Evolutionary conservation across 2,888 invertebrate species (phyloP), one percentile per base, ranked within the genome.

Genomic region (Nycteola revayana): DNA sequence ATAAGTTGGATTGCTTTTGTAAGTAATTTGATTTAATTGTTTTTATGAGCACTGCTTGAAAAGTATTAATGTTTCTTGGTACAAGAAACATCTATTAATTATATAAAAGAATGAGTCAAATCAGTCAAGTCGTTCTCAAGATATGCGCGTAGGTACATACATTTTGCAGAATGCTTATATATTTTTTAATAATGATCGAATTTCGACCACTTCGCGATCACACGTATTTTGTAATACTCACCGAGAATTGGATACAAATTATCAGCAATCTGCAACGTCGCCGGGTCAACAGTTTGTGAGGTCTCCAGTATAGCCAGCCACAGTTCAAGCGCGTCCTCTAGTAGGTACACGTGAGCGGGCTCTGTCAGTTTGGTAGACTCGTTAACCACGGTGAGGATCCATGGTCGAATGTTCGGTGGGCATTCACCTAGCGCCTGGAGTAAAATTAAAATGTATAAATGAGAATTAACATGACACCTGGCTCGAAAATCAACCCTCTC

Each of bases 301-400:
- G 94, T 91, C 74, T 96, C 94, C 41, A 98, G 85, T 9, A 96
- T 91, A 0, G 94, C 94, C 32, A 94, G 90, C 97, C 98, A 98
- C 38, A 98, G 89, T 53, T 96, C 95, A 22, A 98, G 84, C 1
- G 97, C 97, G 71, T 98, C 98, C 77, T 98, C 98, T 53, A 97
- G 83, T 31, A 98, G 90, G 75, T 98, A 98, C 32, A 98, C 94
- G 73, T 97, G 95, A 0, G 94, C 92, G 33, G 93, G 92, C 67
- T 95, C 93, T 43, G 92, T 90, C 0, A 95, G 90, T 63, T 96
- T 94, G 0, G 97, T 96, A 36, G 89, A 79, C 43, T 89, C 88
- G 60, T 79, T 75, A 28, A 89, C 76, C 1, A 89, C 86, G 42
- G 74, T 73, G 40, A 93, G 77, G 9, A 94, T 86, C 85, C 94